Evolutionary conservation across 1,140 invertebrate genomes (phyloP), one percentile per base, ranked within the genome.

Genomic region (Penaeus indicus): DNA sequence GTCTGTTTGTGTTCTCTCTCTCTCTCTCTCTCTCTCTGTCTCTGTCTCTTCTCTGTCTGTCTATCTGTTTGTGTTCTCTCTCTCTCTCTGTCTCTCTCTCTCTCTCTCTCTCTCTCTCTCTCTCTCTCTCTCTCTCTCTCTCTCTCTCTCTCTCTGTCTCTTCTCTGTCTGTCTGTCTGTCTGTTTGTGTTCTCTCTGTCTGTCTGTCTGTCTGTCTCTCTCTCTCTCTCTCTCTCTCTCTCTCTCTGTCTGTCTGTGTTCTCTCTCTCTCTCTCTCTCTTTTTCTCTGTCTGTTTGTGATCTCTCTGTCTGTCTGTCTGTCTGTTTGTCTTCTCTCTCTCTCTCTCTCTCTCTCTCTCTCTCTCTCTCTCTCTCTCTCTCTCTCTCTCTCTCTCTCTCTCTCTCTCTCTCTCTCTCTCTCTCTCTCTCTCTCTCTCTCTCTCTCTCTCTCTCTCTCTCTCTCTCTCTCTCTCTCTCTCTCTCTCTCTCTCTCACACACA

Each of bases 201-300:
- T 82, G 47, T 62, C 80, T 82, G n/a, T 82, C 80, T 62, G 22
- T 82, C 80, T 82, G 42, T 60, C 80, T 54, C 80, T 82, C 80
- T 61, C 80, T 54, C 80, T 82, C 80, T 61, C 80, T 54, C 80
- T 82, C 80, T 61, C 80, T 82, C 80, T 82, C 63, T 25, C 82
- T 42, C 64, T 72, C 82, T 42, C 32, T 5, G 5, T 5, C 8
- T 3, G 3, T 3, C 5, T 3, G 0, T 1, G 2, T 4, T 22
- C 80, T 8, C 60, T 82, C 80, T n/a, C 21, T 11, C 5, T 62
- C 60, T 27, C 79, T 11, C 32, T 47, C 18, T 7, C 80, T 19
- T 0, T 5, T 4, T n/a, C 18, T 10, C 80, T 61, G 4, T 10
- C 10, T 16, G 16, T 19, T 19, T 67, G 32, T 32, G 0, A 32